Evolutionary conservation across 2,113 vertebrate species (phyloP), one percentile per base, ranked within the genome.

Genomic region (Sylvietta virens): DNA sequence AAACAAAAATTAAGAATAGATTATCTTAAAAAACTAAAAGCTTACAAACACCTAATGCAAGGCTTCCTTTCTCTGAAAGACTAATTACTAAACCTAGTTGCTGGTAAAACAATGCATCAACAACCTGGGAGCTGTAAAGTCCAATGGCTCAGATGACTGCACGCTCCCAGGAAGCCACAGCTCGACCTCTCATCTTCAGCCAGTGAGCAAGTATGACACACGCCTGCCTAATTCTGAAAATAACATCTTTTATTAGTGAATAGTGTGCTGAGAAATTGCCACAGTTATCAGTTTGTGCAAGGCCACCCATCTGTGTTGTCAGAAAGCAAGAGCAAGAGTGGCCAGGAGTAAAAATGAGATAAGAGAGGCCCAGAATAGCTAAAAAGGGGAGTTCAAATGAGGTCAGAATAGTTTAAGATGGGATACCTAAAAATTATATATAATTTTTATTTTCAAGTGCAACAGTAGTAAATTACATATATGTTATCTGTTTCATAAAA

Each of bases 301-400:
- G 96, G 96, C 94, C 72, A 69, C 80, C 95, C 96, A 95, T 97
- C 95, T 97, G 97, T 93, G 94, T 96, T 94, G 95, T 95, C 97
- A 97, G 90, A 97, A 95, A 95, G 83, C 91, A 96, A 94, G 61
- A 88, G 96, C 95, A 95, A 97, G 94, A 91, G 88, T 93, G 94
- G 94, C 88, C 91, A 93, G 93, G 79, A 97, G 95, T 92, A 58
- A 93, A 96, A 95, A 84, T 42, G 88, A 96, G 97, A 97, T 97
- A 97, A 97, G 92, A 92, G 94, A 91, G 94, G 95, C 92, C 93
- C 95, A 88, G 90, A 94, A 97, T 88, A 83, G 53, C 89, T 88
- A 91, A 95, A 95, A 95, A 62, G 85, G 92, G 87, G 78, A 96
- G 97, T 97, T 97, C 96, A 97, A 92, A 83, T 90, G 57, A 97